phyloP scores from a whole-genome alignment of 92 coral and sea anemone species.

The Virgularia gustaviana region DNA sequence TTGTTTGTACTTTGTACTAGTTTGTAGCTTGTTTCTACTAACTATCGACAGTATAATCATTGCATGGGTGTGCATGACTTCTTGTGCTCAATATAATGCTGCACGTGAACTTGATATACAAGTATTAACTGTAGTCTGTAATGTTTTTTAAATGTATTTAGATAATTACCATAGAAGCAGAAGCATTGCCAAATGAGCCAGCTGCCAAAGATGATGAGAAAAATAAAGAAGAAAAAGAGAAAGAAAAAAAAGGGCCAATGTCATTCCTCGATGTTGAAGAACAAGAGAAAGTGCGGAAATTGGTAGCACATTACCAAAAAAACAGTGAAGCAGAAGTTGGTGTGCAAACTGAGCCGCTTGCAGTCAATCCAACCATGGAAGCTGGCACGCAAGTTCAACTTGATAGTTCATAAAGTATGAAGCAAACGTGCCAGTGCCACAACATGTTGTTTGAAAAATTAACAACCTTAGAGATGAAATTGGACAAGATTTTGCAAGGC shows the following conservation, averaged over 20 bases:
- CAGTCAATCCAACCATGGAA: neutral
- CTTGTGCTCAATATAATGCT: no score
- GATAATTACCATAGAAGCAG: constrained; percentile 1
- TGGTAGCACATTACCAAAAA: constrained; percentile 3
- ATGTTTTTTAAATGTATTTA: neutral
- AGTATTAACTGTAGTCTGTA: no score
- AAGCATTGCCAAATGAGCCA: neutral
- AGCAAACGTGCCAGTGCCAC: constrained; percentile 13
- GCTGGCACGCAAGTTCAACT: constrained; percentile 6
- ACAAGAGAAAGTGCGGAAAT: constrained; percentile 24
- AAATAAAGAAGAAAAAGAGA: neutral
- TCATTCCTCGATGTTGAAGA: neutral
- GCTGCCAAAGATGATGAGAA: neutral
- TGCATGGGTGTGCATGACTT: no score
- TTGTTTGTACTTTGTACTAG: no score
- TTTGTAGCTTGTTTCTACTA: no score
- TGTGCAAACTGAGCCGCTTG: neutral
- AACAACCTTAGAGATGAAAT: neutral
- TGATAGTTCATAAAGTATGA: no score
- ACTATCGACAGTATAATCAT: no score
- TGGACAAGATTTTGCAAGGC: neutral
- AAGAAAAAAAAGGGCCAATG: neutral
- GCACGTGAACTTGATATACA: no score
- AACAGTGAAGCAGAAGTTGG: constrained; percentile 8
- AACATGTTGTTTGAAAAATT: constrained; percentile 1